Base-by-base conservation (phyloP, 2,113 vertebrate genomes). In the Halichoeres trimaculatus region DNA sequence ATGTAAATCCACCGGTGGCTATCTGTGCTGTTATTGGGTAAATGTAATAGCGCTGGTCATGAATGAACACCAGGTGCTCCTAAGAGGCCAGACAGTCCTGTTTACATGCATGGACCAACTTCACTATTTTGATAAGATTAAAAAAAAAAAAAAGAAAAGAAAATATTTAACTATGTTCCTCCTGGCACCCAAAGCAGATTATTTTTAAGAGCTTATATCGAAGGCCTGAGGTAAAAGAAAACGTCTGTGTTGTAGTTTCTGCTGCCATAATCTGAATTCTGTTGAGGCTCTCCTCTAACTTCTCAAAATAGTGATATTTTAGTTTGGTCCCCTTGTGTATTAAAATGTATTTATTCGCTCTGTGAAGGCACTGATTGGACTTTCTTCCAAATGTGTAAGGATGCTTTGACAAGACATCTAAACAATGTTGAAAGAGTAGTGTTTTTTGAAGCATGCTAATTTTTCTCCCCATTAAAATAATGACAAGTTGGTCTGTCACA, bases 1-100 rank as follows among this genome's bases (percentile, higher is more conserved):
- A 89, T 90, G 85, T 85, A 89, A 87, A 90, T 88, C 76, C 83
- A 85, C 83, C 74, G 43, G 77, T 83, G 87, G 88, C 78, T 85
- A 78, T 86, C 85, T 83, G 81, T 65, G 65, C 81, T 85, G 86
- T 90, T 83, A 83, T 77, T 88, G 78, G 76, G 70, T 78, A 80
- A 89, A 89, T 91, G 78, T 71, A 84, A 88, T 69, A 70, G 81
- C 75, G 69, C 71, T 57, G 63, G 68, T 72, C 74, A 59, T 83
- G 85, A 87, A 89, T 81, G 88, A 80, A 85, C 71, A 73, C 78
- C 84, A 88, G 89, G 84, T 90, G 88, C 53, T 85, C 66, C 68
- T 74, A 61, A 59, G 75, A 81, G 80, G 72, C 72, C 55, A 72
- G 71, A 68, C 63, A 38, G 70, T 59, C 41, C 41, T 71, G 83